Evolutionary conservation across 1,140 invertebrate genomes (phyloP).

Genomic region (Maniola jurtina): DNA sequence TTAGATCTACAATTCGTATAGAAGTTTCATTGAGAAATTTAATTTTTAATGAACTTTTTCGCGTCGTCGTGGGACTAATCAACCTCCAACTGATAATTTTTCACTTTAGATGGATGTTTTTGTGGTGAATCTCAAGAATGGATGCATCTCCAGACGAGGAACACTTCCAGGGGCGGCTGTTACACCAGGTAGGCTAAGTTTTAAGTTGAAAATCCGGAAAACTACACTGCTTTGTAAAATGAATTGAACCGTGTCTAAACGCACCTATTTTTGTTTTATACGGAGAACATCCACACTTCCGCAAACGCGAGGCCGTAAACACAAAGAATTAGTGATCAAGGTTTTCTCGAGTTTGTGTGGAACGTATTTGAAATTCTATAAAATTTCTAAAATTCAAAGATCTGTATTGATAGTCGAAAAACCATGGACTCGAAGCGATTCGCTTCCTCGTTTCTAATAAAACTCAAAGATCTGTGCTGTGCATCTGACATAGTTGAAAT

Average conservation of each 20-base stretch:
- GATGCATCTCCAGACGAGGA: constrained; percentile 87
- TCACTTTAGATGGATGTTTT: constrained; percentile 22
- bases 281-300: not conserved
- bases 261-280: not conserved
- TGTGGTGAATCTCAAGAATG: constrained; percentile 56
- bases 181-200: constrained; percentile 83
- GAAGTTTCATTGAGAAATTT: too few species aligned
- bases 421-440: too few species aligned
- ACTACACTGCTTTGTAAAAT: not conserved
- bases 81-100: not conserved
- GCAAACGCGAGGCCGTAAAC: not conserved
- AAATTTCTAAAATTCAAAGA: too few species aligned
- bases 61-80: too few species aligned
- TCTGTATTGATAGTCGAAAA: too few species aligned
- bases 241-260: not conserved
- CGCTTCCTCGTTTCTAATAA: too few species aligned
- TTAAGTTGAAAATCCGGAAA: constrained; percentile 2
- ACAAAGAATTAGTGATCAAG: not conserved
- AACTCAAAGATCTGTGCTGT: too few species aligned
- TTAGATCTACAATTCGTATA: too few species aligned
- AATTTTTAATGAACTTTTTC: too few species aligned
- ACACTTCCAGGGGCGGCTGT: constrained; percentile 87
- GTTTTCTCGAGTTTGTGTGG: not conserved
- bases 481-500: too few species aligned
- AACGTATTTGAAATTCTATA: too few species aligned